These are phyloP conservation scores for Tipula lateralis DNA, from an alignment of 2,888 invertebrate genomes.

Conservation along the genomic window DNA sequence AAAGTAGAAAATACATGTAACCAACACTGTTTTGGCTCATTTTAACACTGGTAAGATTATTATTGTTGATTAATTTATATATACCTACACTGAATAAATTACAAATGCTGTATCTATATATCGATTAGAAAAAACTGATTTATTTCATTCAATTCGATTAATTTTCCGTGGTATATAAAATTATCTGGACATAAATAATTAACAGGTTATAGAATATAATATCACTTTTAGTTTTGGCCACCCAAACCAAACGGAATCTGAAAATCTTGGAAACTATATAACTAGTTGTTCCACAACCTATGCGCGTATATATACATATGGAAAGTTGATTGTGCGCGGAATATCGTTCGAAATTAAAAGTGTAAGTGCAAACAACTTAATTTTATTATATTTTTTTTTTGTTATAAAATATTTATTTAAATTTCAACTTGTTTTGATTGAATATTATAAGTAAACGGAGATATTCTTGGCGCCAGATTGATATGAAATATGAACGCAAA, in stretches of 20 bases:
- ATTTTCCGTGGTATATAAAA: not conserved
- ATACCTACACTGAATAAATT: no score
- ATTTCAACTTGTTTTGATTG: not conserved
- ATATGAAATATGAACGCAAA: not conserved
- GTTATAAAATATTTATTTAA: not conserved
- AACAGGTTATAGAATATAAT: not conserved
- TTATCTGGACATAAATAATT: not conserved
- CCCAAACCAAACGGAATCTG: not conserved
- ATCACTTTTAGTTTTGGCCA: not conserved
- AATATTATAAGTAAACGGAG: not conserved
- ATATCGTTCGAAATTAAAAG: not conserved
- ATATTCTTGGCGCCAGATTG: constrained; percentile 6
- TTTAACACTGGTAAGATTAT: no score
- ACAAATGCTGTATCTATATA: no score
- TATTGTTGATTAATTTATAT: no score
- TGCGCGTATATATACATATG: no score
- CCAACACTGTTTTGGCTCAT: no score
- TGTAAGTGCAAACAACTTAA: not conserved
- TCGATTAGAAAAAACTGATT: not conserved
- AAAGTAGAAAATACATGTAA: no score
- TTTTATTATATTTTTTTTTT: not conserved
- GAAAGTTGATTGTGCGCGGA: not conserved
- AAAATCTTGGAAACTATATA: not conserved
- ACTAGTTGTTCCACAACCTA: not conserved
- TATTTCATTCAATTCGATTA: not conserved